These are phyloP conservation scores for Arvicanthis niloticus DNA, from an alignment of 2,113 vertebrate species.

Conservation along the genomic window DNA sequence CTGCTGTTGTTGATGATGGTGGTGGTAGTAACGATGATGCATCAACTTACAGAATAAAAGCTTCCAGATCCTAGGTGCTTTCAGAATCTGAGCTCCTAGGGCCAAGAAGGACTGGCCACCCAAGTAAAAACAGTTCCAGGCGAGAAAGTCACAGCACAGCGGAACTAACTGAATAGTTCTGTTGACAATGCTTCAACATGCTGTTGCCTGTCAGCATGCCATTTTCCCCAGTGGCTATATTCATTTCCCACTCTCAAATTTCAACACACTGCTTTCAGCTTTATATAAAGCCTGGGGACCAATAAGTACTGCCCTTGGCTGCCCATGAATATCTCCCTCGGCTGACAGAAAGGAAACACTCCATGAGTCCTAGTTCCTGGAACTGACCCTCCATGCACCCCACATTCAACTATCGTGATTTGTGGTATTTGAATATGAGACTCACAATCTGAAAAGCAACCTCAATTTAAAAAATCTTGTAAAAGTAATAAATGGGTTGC, in stretches of 20 bases:
- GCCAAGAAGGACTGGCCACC: neutral
- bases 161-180: neutral
- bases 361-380: neutral
- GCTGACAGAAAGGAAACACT: conserved; percentile 13
- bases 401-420: conserved; percentile 23
- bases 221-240: neutral
- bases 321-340: neutral
- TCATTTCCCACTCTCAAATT: conserved; percentile 30
- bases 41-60: neutral
- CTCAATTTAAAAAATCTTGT: neutral
- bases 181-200: neutral
- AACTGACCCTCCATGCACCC: neutral
- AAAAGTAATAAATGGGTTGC: conserved; percentile 9
- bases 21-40: neutral
- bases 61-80: neutral
- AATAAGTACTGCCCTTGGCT: neutral
- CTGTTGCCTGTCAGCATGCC: neutral
- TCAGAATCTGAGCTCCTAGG: neutral
- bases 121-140: neutral
- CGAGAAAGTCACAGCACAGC: neutral
- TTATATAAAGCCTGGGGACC: neutral
- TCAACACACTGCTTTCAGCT: neutral
- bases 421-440: conserved; percentile 27
- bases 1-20: neutral
- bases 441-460: conserved; percentile 47